A percentile compares a stretch with the other conserved stretches of the same genome.
Conservation (phyloP, 1,140 invertebrate species). For the Holcopasites calliopsidis region DNA sequence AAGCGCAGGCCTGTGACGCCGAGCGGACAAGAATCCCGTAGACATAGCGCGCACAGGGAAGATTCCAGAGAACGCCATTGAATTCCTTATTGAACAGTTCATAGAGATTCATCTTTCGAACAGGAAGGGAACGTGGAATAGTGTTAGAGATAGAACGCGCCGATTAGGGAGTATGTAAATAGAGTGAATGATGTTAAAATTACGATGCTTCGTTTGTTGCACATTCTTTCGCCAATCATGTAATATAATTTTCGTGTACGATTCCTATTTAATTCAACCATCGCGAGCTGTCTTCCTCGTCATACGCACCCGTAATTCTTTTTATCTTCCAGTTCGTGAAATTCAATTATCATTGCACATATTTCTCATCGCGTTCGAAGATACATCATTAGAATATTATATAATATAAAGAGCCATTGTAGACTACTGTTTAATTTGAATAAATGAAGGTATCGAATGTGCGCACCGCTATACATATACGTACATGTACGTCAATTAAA, state of each 20-base stretch:
- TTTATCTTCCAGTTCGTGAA: neutral
- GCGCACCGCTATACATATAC: neutral
- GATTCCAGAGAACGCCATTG: constrained; percentile 85
- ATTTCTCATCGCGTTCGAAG: no score
- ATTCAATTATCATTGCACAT: neutral
- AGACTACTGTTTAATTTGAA: no score
- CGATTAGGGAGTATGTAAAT: constrained; percentile 23
- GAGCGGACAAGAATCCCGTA: constrained; percentile 82
- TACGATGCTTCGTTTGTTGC: neutral
- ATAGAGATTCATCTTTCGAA: neutral
- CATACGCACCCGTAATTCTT: neutral
- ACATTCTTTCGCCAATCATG: constrained; percentile 18
- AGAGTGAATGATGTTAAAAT: neutral
- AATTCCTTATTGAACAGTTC: neutral
- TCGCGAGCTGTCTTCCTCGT: constrained; percentile 29
- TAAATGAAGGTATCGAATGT: no score
- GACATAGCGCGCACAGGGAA: constrained; percentile 83
- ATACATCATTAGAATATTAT: no score
- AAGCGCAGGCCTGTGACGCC: constrained; percentile 83
- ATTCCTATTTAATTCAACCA: constrained; percentile 9
- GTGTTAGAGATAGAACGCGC: no score
- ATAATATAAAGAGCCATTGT: no score
- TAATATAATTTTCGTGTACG: constrained; percentile 18
- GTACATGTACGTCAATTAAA: neutral
- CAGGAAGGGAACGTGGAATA: neutral